Conservation (phyloP, 2,113 vertebrate genomes). For the Labeo catla region DNA sequence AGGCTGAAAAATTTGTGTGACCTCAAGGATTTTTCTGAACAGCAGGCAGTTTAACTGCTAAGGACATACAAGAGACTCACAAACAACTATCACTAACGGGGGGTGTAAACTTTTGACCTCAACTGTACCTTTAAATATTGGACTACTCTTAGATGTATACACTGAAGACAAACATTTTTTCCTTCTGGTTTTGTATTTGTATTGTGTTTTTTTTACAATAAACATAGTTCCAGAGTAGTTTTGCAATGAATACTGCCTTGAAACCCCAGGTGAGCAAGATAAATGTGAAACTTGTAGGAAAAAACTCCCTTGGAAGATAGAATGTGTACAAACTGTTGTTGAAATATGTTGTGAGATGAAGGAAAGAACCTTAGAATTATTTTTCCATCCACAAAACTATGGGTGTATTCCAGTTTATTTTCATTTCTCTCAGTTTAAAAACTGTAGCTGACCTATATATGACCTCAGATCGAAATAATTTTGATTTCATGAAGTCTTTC, state of each 20-base stretch:
- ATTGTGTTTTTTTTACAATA: neutral
- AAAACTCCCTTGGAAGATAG: neutral
- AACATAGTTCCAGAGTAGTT: neutral
- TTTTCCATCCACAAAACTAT: neutral
- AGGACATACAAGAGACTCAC: too few species aligned
- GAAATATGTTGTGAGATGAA: neutral
- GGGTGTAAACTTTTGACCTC: too few species aligned
- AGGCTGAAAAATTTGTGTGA: too few species aligned
- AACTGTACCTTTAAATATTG: neutral
- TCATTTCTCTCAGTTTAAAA: neutral
- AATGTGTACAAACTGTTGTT: conserved; percentile 5
- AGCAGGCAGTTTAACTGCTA: too few species aligned
- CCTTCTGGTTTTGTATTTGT: neutral
- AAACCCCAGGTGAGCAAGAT: neutral
- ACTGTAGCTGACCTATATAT: neutral
- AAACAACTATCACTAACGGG: too few species aligned
- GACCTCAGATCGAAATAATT: neutral
- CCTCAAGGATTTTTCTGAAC: too few species aligned
- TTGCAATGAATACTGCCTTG: neutral
- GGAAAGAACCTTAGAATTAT: neutral
- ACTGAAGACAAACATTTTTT: neutral
- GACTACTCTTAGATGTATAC: neutral
- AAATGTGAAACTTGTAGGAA: neutral
- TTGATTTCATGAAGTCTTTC: neutral
- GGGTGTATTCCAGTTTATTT: neutral